phyloP scores from a whole-genome alignment of 1,140 invertebrate species.

The Leptestheria dahalacensis region DNA sequence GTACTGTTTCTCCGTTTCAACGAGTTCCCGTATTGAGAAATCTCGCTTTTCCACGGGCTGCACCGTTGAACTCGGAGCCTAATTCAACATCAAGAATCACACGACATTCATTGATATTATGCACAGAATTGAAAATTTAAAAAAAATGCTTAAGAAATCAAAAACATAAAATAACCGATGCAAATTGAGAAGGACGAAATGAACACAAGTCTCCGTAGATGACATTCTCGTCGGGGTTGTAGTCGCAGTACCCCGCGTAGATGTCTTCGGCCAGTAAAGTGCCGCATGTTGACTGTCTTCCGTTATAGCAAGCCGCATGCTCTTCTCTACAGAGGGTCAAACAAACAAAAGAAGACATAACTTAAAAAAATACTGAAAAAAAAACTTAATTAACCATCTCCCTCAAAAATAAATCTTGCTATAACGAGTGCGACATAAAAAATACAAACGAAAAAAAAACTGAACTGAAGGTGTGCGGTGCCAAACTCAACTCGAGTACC shows the following conservation, averaged over 20 bases:
- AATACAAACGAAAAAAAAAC: background rate
- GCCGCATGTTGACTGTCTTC: background rate
- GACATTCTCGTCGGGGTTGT: constrained; percentile 20
- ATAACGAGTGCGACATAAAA: background rate
- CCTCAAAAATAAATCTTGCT: background rate
- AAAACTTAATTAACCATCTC: no score
- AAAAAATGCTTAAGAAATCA: background rate
- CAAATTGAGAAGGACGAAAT: constrained; percentile 5
- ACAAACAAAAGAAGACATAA: constrained; percentile 11
- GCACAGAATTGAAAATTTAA: background rate
- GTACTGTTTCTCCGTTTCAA: constrained; percentile 95
- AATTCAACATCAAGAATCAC: no score
- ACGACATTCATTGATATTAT: no score
- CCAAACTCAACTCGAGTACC: background rate
- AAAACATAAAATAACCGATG: constrained; percentile 1
- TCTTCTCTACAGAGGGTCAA: constrained; percentile 11
- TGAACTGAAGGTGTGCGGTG: background rate
- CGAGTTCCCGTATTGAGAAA: constrained; percentile 85
- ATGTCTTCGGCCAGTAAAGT: background rate
- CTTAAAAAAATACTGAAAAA: background rate
- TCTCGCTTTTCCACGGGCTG: constrained; percentile 61
- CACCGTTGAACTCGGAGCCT: constrained; percentile 13
- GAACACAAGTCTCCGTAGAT: constrained; percentile 32
- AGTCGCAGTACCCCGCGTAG: background rate
- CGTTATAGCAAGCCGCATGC: background rate